Conservation (phyloP, 2,113 vertebrate species). For the Naja naja region DNA sequence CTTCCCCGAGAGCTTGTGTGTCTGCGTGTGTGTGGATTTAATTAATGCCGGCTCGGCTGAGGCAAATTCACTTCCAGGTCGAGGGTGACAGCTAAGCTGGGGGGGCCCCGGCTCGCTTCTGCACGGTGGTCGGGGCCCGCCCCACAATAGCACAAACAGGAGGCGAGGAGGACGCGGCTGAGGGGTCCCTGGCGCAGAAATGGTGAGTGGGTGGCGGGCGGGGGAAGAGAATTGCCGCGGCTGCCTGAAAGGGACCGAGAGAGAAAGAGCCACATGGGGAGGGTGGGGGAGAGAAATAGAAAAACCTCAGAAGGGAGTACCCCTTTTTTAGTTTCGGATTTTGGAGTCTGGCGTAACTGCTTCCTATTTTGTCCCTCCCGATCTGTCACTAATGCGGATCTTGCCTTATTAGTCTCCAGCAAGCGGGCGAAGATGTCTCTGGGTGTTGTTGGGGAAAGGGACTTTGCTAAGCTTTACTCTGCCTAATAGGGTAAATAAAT, state of each 20-base stretch:
- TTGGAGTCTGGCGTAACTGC: no score
- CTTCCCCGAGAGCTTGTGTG: not conserved
- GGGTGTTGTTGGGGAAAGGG: not conserved
- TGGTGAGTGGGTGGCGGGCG: slow-evolving; percentile 14
- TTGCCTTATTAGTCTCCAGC: not conserved
- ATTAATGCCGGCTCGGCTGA: slow-evolving; percentile 17
- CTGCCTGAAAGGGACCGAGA: not conserved
- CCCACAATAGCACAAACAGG: not conserved
- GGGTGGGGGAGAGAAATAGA: no score
- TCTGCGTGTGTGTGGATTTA: not conserved
- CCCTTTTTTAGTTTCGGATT: not conserved
- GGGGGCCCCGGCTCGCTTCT: slow-evolving; percentile 5
- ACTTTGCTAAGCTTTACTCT: not conserved
- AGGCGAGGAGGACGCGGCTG: not conserved
- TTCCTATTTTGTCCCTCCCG: not conserved
- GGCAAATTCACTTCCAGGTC: slow-evolving; percentile 53
- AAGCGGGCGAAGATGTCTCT: not conserved
- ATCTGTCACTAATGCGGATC: not conserved
- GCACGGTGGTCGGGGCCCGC: slow-evolving; percentile 1
- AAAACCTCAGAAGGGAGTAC: not conserved
- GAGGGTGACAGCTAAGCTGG: slow-evolving; percentile 20
- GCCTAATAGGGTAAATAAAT: not conserved
- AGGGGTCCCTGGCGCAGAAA: not conserved
- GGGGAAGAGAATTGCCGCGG: not conserved
- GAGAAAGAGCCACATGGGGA: not conserved